Conservation (phyloP, 2,113 vertebrate genomes). For the Phrynocephalus versicolor region DNA sequence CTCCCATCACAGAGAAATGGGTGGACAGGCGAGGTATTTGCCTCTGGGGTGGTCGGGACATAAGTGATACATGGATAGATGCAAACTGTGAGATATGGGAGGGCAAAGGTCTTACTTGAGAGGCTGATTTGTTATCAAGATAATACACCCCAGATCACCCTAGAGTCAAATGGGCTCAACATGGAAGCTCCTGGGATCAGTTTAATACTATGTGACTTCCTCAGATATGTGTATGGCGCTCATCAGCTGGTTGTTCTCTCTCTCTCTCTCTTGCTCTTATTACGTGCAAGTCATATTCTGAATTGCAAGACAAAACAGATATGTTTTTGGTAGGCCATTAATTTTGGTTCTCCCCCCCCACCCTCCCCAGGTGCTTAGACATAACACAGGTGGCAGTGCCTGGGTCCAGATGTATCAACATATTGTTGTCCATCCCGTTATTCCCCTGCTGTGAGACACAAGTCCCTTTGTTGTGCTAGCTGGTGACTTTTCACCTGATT, state of each 20-base stretch:
- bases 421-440: fast-evolving
- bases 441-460: background rate
- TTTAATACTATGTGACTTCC: background rate
- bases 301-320: background rate
- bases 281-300: background rate
- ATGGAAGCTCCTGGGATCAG: background rate
- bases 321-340: background rate
- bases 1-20: background rate
- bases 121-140: background rate
- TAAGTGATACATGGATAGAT: background rate
- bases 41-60: background rate
- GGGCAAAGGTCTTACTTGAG: background rate
- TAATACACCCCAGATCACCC: background rate
- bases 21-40: background rate
- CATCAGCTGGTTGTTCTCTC: background rate
- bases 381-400: background rate
- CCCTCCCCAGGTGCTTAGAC: too few species aligned
- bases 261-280: background rate
- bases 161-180: background rate
- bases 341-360: background rate
- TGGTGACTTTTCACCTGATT: constrained; percentile 1
- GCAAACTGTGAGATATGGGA: background rate
- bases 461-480: fast-evolving
- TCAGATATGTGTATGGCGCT: too few species aligned
- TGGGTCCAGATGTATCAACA: background rate